Percentiles rank a stretch among this genome's conserved stretches.
These are phyloP conservation scores for Sorex maritimensis DNA, from an alignment of 2,797 vertebrate species.

Conservation along the genomic window DNA sequence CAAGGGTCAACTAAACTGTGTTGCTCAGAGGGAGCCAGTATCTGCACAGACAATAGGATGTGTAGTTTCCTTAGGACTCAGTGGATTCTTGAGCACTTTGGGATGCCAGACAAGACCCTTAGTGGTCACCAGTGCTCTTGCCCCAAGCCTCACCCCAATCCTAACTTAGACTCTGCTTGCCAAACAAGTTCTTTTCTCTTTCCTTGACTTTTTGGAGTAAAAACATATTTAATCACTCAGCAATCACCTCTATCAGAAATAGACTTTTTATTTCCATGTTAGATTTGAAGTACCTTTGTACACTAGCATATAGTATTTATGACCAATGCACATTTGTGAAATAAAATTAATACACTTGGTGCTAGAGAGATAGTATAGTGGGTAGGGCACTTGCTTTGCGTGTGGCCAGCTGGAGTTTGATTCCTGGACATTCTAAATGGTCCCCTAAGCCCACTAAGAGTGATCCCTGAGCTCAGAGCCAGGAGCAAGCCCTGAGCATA, in stretches of 20 bases:
- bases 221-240: neutral
- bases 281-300: constrained; percentile 1
- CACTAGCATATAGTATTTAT: neutral
- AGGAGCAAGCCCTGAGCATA: too few species aligned
- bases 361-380: too few species aligned
- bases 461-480: too few species aligned
- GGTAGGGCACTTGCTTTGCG: too few species aligned
- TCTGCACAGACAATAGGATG: neutral
- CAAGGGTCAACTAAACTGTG: neutral
- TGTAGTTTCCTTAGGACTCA: neutral
- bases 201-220: neutral
- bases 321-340: neutral
- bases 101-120: neutral
- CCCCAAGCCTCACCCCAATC: neutral
- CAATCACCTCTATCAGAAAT: neutral
- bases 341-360: neutral
- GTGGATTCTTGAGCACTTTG: neutral
- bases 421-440: too few species aligned
- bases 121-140: rapidly evolving
- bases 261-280: neutral
- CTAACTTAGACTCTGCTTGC: too few species aligned
- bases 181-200: neutral
- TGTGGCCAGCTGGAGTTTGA: too few species aligned
- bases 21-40: neutral
- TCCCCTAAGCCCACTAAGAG: too few species aligned